Evolutionary conservation across 1,140 invertebrate genomes (phyloP).

Genomic region (Rhynchophorus ferrugineus): DNA sequence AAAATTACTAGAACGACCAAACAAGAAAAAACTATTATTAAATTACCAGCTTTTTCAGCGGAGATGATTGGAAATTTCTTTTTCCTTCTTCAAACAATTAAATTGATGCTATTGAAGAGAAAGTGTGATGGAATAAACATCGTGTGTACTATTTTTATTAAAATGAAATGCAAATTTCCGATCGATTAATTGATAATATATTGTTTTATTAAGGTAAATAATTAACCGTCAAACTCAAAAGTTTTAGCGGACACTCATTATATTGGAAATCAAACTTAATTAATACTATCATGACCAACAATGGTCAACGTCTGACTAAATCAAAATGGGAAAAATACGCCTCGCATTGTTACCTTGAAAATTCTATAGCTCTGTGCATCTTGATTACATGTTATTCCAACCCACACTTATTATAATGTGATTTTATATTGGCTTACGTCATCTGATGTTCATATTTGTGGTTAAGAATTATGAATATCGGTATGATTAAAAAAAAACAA

Average conservation of each 20-base stretch:
- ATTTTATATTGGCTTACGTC: not conserved
- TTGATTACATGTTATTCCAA: not conserved
- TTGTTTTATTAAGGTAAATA: too few species aligned
- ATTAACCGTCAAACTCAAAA: too few species aligned
- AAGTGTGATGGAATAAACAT: not conserved
- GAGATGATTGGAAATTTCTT: not conserved
- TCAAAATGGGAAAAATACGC: not conserved
- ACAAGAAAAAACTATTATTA: too few species aligned
- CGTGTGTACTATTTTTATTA: not conserved
- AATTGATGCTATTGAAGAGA: not conserved
- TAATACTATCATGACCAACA: not conserved
- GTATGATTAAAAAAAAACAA: too few species aligned
- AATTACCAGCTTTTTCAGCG: too few species aligned
- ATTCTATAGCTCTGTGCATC: conserved; percentile 4
- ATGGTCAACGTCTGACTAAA: not conserved
- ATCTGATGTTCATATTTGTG: too few species aligned
- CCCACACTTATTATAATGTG: not conserved
- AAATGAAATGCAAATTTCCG: too few species aligned
- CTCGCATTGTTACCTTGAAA: conserved; percentile 4
- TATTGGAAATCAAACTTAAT: too few species aligned
- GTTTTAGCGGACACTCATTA: too few species aligned
- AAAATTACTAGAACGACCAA: too few species aligned
- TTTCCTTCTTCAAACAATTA: not conserved
- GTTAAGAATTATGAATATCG: too few species aligned
- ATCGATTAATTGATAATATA: too few species aligned